Evolutionary conservation across 2,797 vertebrate species (phyloP).

Genomic region (Hylomyscus alleni): DNA sequence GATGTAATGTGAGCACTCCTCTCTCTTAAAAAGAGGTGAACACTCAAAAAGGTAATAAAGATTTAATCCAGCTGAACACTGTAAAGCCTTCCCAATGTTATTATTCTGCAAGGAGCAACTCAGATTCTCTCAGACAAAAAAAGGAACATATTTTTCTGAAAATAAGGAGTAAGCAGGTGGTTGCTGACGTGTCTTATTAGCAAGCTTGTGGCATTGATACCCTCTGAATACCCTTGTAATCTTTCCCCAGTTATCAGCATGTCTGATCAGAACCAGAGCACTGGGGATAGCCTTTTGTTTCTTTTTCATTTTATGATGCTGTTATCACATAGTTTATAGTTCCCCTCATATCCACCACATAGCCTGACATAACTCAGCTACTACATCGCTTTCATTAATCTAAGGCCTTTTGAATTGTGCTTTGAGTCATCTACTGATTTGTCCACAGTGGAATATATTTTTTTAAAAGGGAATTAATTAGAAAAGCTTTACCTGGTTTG

Average conservation of each 20-base stretch:
- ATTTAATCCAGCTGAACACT: slow-evolving; percentile 56
- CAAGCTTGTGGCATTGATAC: slow-evolving; percentile 34
- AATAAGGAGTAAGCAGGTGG: background rate
- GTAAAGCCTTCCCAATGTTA: slow-evolving; percentile 12
- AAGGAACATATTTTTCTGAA: slow-evolving; percentile 33
- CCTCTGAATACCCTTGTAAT: background rate
- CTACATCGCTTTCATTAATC: slow-evolving; percentile 66
- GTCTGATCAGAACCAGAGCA: slow-evolving; percentile 74
- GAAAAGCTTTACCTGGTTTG: slow-evolving; percentile 19
- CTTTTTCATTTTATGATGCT: slow-evolving; percentile 77
- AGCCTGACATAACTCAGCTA: slow-evolving; percentile 75
- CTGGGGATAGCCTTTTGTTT: slow-evolving; percentile 71
- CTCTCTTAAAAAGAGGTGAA: slow-evolving; percentile 11
- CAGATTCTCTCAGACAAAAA: slow-evolving; percentile 45
- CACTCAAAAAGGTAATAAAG: slow-evolving; percentile 34
- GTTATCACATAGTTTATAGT: slow-evolving; percentile 78
- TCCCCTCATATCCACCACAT: slow-evolving; percentile 65
- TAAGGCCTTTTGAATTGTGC: slow-evolving; percentile 77
- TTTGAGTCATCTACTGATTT: slow-evolving; percentile 67
- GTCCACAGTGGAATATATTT: background rate
- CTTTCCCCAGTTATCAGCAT: slow-evolving; percentile 51
- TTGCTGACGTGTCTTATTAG: background rate
- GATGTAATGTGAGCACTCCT: background rate
- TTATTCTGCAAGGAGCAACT: slow-evolving; percentile 62
- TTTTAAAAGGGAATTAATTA: slow-evolving; percentile 43